Evolutionary conservation across 2,797 vertebrate genomes (phyloP).

Genomic region (Tinamus major): DNA sequence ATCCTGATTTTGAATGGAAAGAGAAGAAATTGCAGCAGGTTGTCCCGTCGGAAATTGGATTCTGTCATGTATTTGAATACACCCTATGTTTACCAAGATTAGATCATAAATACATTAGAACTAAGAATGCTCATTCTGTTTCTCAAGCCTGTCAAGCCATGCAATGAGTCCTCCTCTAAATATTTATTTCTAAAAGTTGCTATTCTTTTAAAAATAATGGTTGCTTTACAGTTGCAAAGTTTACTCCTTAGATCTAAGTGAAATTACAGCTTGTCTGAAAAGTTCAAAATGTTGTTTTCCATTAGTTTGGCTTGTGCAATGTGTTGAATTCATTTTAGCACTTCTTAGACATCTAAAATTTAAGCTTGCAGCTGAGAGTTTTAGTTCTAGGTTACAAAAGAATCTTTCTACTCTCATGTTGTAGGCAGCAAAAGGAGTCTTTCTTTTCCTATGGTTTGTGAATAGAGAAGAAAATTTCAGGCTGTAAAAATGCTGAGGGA

Average conservation of each 20-base stretch:
- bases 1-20: not conserved
- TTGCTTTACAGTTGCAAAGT: not conserved
- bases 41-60: not conserved
- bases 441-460: not conserved
- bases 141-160: not conserved
- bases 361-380: not conserved
- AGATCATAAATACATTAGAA: not conserved
- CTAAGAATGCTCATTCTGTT: not conserved
- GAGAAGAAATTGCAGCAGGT: not conserved
- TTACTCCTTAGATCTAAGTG: not conserved
- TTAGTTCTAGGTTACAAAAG: not conserved
- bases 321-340: not conserved
- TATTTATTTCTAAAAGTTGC: not conserved
- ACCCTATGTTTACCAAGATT: not conserved
- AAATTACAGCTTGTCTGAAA: not conserved
- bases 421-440: not conserved
- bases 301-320: not conserved
- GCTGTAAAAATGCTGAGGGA: not conserved
- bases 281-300: not conserved
- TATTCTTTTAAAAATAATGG: not conserved
- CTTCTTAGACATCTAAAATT: not conserved
- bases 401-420: not conserved
- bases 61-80: not conserved
- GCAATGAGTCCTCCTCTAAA: not conserved
- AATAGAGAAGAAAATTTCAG: not conserved